Percentiles rank a stretch among this genome's conserved stretches.
phyloP scores from a whole-genome alignment of 2,888 invertebrate species.

The Zygaena filipendulae region DNA sequence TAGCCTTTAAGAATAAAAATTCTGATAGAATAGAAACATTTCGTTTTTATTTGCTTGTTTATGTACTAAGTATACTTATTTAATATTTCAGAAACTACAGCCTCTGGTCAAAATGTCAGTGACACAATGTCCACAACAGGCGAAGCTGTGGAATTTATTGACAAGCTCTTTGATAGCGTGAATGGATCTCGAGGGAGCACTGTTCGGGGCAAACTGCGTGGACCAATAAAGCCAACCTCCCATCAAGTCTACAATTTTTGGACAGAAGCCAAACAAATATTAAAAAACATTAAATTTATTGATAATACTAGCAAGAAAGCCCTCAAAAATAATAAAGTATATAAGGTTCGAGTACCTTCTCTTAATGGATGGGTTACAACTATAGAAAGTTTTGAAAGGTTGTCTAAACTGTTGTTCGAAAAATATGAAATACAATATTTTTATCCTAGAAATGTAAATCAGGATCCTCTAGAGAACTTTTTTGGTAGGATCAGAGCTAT shows the following conservation, averaged over 20 bases:
- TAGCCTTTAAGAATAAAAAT: too few relatives aligned
- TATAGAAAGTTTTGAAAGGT: conserved; percentile 15
- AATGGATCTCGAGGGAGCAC: conserved; percentile 8
- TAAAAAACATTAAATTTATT: conserved; percentile 12
- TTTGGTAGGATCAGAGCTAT: conserved; percentile 18
- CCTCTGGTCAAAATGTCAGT: neutral
- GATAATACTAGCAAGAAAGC: conserved; percentile 8
- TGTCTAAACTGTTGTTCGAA: conserved; percentile 15
- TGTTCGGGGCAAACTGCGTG: conserved; percentile 9
- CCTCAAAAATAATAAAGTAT: conserved; percentile 3
- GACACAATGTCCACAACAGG: conserved; percentile 5
- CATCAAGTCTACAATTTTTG: conserved; percentile 13
- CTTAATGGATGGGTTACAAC: conserved; percentile 16
- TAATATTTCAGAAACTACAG: too few relatives aligned
- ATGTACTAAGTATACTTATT: too few relatives aligned
- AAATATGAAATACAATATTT: conserved; percentile 14
- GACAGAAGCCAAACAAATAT: conserved; percentile 9
- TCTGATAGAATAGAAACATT: too few relatives aligned
- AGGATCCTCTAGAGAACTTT: conserved; percentile 19
- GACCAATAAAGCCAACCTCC: conserved; percentile 8
- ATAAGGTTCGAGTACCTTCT: conserved; percentile 12
- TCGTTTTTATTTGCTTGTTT: too few relatives aligned
- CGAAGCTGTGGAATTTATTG: conserved; percentile 13
- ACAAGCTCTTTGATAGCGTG: conserved; percentile 12
- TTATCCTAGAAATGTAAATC: conserved; percentile 18